Evolutionary conservation across 2,797 vertebrate genomes (phyloP), one percentile per base, ranked within the genome.

Genomic region (Bufotes viridis): DNA sequence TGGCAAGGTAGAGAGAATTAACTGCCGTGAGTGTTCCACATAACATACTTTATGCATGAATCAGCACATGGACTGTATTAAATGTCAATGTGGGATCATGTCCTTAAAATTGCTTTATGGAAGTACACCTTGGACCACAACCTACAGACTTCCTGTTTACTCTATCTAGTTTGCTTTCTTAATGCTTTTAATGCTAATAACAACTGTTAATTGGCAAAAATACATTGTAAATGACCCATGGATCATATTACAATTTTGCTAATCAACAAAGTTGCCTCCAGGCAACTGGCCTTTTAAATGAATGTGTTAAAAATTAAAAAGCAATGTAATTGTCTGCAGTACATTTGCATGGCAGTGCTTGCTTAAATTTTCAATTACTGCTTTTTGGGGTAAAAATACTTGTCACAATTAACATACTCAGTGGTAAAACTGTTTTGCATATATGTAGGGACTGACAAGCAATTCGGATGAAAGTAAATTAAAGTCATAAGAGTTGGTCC

Each of bases 1-100:
- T 63, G 78, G 53, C 24, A 80, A 61, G 26, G 29, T 42, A 58
- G 34, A 61, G 78, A 63, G 78, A 80, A 80, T 80, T 61, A 80
- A 26, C 29, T 61, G 57, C 12, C 61, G 78, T 22, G 7, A 60
- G 15, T 76, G 53, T 29, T 29, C 55, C 24, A 79, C 26, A 58
- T 80, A 80, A 61, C 26, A 34, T 22, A 42, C 57, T 61, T 34
- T 80, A 24, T 80, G 17, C 26, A 42, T 80, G 76, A 57, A 57
- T 78, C 53, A 81, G 57, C 79, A 81, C 29, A 65, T 67, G 22
- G 22, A 81, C 80, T 80, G 24, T 60, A 80, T 22, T 57, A 61
- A 61, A 80, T 80, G 26, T 61, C 78, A 80, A 22, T 42, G 10
- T 53, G 7, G 24, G 18, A 18, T 22, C 13, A 61, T 61, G 57